These are phyloP conservation scores for Caenorhabditis uteleia DNA, from an alignment of 2,888 invertebrate species.

Conservation along the genomic window DNA sequence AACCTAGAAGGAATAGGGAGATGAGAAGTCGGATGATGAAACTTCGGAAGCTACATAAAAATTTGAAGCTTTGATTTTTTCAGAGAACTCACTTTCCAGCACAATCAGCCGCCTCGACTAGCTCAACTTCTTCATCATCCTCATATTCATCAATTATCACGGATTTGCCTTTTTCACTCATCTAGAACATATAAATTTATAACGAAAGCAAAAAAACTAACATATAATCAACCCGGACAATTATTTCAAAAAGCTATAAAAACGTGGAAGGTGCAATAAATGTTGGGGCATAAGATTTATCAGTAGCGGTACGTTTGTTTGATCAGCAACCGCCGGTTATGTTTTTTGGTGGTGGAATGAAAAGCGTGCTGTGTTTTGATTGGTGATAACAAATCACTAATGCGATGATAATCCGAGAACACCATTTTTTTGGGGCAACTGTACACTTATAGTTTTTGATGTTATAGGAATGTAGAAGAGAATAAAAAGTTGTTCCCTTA, in stretches of 20 bases:
- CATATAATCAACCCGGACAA: too few relatives aligned
- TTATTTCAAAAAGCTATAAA: neutral
- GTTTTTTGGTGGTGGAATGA: too few relatives aligned
- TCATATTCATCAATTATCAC: slow-evolving; percentile 16
- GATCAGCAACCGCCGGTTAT: too few relatives aligned
- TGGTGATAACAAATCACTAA: too few relatives aligned
- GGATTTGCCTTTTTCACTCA: neutral
- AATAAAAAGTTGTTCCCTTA: too few relatives aligned
- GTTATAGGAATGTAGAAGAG: too few relatives aligned
- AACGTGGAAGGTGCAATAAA: slow-evolving; percentile 37
- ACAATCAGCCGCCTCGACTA: slow-evolving; percentile 18
- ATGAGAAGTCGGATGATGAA: slow-evolving; percentile 28
- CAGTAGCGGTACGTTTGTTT: slow-evolving; percentile 16
- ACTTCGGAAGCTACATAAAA: slow-evolving; percentile 21
- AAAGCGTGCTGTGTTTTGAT: too few relatives aligned
- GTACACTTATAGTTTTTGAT: too few relatives aligned
- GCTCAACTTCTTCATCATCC: slow-evolving; percentile 30
- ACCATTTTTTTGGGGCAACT: too few relatives aligned
- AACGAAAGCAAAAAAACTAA: too few relatives aligned
- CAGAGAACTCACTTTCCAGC: slow-evolving; percentile 6
- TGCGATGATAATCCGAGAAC: too few relatives aligned
- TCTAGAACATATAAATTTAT: too few relatives aligned
- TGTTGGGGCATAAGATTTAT: slow-evolving; percentile 37
- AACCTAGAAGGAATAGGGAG: slow-evolving; percentile 31
- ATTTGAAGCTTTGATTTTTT: neutral